Base-by-base conservation (phyloP, 92 coral and sea anemone genomes). In the Porites cylindrica region DNA sequence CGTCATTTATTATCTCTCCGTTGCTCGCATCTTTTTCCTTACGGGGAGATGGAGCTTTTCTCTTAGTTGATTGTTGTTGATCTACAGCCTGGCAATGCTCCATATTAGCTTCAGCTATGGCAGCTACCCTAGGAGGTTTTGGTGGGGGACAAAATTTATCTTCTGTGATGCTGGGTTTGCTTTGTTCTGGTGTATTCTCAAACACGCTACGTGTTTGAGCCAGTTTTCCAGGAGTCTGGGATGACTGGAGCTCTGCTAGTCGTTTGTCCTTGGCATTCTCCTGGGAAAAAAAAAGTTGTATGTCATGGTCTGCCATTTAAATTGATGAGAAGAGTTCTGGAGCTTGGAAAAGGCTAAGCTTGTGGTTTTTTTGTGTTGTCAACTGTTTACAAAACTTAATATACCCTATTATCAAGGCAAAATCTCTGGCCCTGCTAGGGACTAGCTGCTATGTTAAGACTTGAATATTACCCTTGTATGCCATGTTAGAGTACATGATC, bases 31-130 rank as follows among this genome's bases (percentile, higher is more conserved):
- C 20, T 12, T 79, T 56, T 10, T 60, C 70, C 17, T 71, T 63
- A 18, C 96, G 98, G 7, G 98, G 94, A 3, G 88, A 81, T 19
- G 96, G 96, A 26, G 98, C 98, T 80, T 88, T 94, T 43, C 98
- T 90, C 70, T 94, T 94, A 10, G 90, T 53, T 70, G 90, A 32
- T 50, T 86, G 94, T 8, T 87, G 85, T 47, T 63, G 61, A 58
- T 76, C 90, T 29, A 32, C 75, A 1, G 65, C 76, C 21, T 62
- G 23, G 18, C 68, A 83, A 20, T 89, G 83, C 21, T 89, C 91
- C n/a, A 64, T 19, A 10, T 29, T 81, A 8, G 10, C 4, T 24
- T 73, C 78, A 38, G 47, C 47, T 10, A 38, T 21, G 21, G 80
- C 88, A 13, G 58, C 83, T 51, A 79, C 21, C 71, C 98, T 88